These are phyloP conservation scores for Pemphigus obesinymphae DNA, from an alignment of 1,140 invertebrate species.

Conservation along the genomic window DNA sequence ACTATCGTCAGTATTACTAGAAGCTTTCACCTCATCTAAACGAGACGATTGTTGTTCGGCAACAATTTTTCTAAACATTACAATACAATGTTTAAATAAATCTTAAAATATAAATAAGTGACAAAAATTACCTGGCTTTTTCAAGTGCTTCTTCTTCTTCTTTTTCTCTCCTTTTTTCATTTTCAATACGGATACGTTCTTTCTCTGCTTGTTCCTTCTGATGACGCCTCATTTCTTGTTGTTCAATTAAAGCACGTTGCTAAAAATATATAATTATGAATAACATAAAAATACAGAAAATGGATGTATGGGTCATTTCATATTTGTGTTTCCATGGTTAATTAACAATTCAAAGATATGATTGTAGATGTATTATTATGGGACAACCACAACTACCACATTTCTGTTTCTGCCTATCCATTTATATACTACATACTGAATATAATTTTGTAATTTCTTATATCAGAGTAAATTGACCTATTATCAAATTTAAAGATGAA, in stretches of 20 bases:
- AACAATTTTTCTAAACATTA: conserved; percentile 55
- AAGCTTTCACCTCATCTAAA: conserved; percentile 58
- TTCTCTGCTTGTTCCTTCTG: conserved; percentile 80
- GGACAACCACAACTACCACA: no score
- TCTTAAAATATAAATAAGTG: neutral
- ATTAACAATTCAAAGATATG: no score
- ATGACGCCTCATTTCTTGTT: conserved; percentile 68
- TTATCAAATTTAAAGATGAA: no score
- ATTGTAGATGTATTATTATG: no score
- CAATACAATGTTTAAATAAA: neutral
- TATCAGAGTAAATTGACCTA: no score
- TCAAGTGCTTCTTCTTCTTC: conserved; percentile 77
- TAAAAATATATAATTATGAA: conserved; percentile 47
- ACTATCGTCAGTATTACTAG: conserved; percentile 53
- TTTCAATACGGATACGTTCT: conserved; percentile 72
- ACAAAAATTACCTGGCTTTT: conserved; percentile 55
- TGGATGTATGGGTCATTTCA: no score
- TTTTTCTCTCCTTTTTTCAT: conserved; percentile 67
- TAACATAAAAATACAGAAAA: no score
- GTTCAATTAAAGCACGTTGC: conserved; percentile 76
- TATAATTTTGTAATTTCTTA: no score
- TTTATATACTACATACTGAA: no score
- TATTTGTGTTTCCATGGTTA: no score
- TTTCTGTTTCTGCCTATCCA: no score
- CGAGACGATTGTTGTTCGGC: conserved; percentile 53